Evolutionary conservation across 2,797 vertebrate species (phyloP), one percentile per base, ranked within the genome.

Genomic region (Cirrhinus mrigala): DNA sequence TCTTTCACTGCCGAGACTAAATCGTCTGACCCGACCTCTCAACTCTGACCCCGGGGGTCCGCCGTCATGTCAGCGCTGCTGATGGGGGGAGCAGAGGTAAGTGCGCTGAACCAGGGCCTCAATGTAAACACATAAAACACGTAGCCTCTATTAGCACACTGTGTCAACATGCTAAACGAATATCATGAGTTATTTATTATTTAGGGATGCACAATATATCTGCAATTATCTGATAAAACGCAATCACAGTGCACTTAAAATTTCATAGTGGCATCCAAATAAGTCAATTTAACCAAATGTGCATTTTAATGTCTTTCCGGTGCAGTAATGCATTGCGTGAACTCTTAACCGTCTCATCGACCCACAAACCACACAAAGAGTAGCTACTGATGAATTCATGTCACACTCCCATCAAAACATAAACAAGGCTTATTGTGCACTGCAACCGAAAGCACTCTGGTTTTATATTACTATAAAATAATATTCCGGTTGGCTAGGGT

Each of bases 11-110:
- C 73, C 62, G 69, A 88, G 86, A 89, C 90, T 87, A 89, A 90
- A 90, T 88, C 60, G 40, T 82, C 90, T 91, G 93, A 94, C 93
- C 90, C 37, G 89, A 94, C 93, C 92, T 84, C 68, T 94, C 86
- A 94, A 91, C 94, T 92, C 80, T 92, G 91, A 89, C 90, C 92
- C 82, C 56, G 80, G 29, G 80, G 54, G 88, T 88, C 91, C 81
- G 87, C 91, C 85, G 82, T 90, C 93, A 92, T 94, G 94, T 95
- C 94, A 94, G 89, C 92, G 22, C 90, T 89, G 91, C 89, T 90
- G 87, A 79, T 79, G 84, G 89, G 91, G 75, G 60, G 89, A 87
- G 24, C 71, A 89, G 89, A 84, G 79, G 88, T 22, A 86, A 89
- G 87, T 58, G 89, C 62, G 62, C 88, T 86, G 75, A 83, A 74